These are phyloP conservation scores for Oreohelix idahoensis DNA, from an alignment of 1,140 invertebrate species.

Conservation along the genomic window DNA sequence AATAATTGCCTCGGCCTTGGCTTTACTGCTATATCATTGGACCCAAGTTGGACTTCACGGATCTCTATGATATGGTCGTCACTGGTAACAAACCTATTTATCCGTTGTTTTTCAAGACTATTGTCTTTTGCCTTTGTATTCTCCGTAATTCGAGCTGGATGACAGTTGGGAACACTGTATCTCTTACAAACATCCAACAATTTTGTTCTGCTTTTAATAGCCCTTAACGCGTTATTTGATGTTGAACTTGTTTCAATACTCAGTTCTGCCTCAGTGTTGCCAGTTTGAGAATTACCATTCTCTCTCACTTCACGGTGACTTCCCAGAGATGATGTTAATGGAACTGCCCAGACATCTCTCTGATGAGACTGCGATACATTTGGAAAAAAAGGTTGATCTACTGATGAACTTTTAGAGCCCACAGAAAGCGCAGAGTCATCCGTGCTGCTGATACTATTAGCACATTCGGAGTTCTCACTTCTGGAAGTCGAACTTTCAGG, in stretches of 20 bases:
- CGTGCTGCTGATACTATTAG: background rate
- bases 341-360: background rate
- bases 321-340: background rate
- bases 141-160: background rate
- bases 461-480: background rate
- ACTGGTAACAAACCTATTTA: constrained; percentile 24
- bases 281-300: background rate
- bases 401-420: background rate
- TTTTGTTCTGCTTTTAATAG: no score
- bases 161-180: no score
- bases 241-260: background rate
- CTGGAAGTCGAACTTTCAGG: background rate
- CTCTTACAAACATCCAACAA: no score
- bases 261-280: background rate
- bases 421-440: background rate
- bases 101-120: background rate
- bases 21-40: no score
- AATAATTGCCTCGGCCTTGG: no score
- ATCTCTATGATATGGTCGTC: constrained; percentile 47
- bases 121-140: background rate
- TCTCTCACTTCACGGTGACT: background rate
- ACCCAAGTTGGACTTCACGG: constrained; percentile 31
- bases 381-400: background rate
- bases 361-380: background rate
- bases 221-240: no score